Conservation (phyloP, 2,113 vertebrate genomes). For the Thryonomys swinderianus region DNA sequence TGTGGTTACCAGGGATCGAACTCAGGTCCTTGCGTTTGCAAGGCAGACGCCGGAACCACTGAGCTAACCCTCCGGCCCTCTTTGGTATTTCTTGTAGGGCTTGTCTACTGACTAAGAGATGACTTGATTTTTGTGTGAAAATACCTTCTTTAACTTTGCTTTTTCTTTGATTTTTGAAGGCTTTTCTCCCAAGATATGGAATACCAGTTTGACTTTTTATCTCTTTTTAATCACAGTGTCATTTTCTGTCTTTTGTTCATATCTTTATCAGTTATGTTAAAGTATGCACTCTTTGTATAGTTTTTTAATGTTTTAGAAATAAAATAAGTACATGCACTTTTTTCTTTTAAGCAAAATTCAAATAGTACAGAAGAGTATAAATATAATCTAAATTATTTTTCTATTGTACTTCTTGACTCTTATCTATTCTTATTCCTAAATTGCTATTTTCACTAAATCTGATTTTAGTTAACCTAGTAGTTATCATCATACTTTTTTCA, state of each 20-base stretch:
- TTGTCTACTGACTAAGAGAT: neutral
- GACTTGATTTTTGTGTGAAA: conserved; percentile 41
- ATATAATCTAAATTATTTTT: neutral
- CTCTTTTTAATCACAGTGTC: neutral
- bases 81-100: neutral
- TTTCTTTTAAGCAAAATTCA: neutral
- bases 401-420: neutral
- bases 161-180: conserved; percentile 52
- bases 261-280: conserved; percentile 43
- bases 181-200: neutral
- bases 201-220: neutral
- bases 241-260: conserved; percentile 8
- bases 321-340: neutral
- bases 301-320: neutral
- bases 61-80: too few relatives aligned
- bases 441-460: neutral
- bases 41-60: too few relatives aligned
- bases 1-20: too few relatives aligned
- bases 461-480: neutral
- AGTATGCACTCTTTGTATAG: neutral
- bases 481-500: neutral
- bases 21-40: too few relatives aligned
- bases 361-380: neutral
- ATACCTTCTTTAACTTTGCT: conserved; percentile 38
- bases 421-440: neutral